phyloP scores from a whole-genome alignment of 2,888 invertebrate genomes.

The Acronicta psi region DNA sequence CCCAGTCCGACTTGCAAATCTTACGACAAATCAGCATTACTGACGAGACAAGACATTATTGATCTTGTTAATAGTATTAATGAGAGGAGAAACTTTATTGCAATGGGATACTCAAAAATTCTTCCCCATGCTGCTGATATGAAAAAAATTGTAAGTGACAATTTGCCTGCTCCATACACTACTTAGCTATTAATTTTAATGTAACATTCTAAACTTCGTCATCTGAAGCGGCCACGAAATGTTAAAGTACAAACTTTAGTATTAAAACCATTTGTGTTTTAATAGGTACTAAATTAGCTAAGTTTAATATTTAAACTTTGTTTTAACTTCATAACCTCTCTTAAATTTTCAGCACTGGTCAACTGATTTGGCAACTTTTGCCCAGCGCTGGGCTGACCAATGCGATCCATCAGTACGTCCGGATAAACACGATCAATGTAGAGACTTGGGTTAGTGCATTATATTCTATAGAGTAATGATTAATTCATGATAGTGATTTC shows the following conservation, averaged over 20 bases:
- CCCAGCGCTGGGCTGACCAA: conserved; percentile 83
- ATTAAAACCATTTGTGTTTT: no score
- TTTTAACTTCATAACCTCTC: no score
- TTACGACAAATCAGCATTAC: conserved; percentile 67
- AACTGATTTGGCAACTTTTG: conserved; percentile 69
- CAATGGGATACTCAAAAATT: conserved; percentile 69
- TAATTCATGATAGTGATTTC: no score
- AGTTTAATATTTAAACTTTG: no score
- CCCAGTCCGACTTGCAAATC: conserved; percentile 68
- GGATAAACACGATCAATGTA: conserved; percentile 75
- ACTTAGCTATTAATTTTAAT: no score
- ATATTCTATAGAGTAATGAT: no score
- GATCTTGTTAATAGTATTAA: conserved; percentile 76
- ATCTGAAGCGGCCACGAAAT: no score
- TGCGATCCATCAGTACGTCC: conserved; percentile 70
- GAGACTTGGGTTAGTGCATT: conserved; percentile 74
- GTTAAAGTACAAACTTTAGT: no score
- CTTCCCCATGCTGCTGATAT: conserved; percentile 81
- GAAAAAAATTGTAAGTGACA: conserved; percentile 75
- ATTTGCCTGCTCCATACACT: no score
- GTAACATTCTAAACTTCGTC: no score
- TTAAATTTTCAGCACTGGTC: conserved; percentile 80
- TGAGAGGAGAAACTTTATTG: conserved; percentile 76
- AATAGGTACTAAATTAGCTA: no score
- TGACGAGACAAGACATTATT: conserved; percentile 66